Percentiles rank a stretch among this genome's conserved stretches.
Conservation (phyloP, 2,797 vertebrate species). For the Platyrinchus mystaceus region DNA sequence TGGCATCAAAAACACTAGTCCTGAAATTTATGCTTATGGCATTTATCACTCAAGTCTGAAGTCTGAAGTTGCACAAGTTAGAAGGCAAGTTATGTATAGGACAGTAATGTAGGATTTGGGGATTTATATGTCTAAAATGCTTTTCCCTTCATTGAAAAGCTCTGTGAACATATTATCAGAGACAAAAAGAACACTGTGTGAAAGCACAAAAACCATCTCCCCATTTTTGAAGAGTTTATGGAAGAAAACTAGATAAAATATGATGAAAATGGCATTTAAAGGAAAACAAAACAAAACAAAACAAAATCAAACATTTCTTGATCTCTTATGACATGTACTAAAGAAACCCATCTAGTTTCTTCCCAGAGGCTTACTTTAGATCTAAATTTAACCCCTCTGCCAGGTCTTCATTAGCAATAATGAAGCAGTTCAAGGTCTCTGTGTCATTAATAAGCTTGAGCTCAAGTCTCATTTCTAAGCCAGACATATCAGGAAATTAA, state of each 20-base stretch:
- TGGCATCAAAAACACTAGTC: background rate
- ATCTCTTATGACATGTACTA: background rate
- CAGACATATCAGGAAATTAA: background rate
- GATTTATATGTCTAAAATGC: background rate
- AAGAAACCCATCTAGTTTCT: background rate
- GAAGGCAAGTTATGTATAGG: background rate
- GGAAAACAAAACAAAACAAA: background rate
- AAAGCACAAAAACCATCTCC: background rate
- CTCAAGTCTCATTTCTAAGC: background rate
- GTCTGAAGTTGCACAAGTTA: background rate
- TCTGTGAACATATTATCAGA: background rate
- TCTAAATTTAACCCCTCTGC: background rate
- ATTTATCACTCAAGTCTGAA: background rate
- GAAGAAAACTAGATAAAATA: background rate
- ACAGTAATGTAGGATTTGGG: background rate
- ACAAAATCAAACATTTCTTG: rapidly evolving
- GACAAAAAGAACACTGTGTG: background rate
- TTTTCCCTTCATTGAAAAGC: background rate
- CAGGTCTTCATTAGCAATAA: conserved; percentile 19
- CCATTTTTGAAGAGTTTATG: background rate
- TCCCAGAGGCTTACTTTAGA: background rate
- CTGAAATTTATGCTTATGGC: background rate
- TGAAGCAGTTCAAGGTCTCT: background rate
- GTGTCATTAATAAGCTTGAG: background rate
- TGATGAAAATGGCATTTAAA: background rate